These are phyloP conservation scores for Drymonia ruficornis DNA, from an alignment of 2,888 invertebrate genomes.

Conservation along the genomic window DNA sequence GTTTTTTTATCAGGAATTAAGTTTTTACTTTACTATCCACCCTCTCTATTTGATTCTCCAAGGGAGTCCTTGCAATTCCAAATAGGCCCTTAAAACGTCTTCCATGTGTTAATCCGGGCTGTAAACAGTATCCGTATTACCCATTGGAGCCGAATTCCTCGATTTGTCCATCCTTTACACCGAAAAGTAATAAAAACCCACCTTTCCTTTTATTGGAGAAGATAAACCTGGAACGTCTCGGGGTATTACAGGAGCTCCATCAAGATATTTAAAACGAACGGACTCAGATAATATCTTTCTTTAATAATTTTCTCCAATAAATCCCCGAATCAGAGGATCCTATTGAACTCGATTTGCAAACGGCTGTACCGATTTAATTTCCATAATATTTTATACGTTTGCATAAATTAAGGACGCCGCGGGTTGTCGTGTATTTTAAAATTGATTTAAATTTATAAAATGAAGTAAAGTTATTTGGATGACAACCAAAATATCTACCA, in stretches of 20 bases:
- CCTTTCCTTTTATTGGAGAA: slow-evolving; percentile 1
- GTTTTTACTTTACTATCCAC: no score
- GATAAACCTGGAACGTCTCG: background rate
- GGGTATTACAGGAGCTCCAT: background rate
- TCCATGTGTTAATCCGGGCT: background rate
- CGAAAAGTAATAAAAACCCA: slow-evolving; percentile 1
- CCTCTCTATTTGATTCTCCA: background rate
- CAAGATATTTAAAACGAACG: slow-evolving; percentile 1
- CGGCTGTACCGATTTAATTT: slow-evolving; percentile 6
- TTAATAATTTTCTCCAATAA: slow-evolving; percentile 5
- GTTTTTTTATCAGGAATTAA: no score
- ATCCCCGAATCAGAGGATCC: slow-evolving; percentile 6
- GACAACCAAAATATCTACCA: no score
- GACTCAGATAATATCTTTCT: slow-evolving; percentile 6
- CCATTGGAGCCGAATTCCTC: slow-evolving; percentile 3
- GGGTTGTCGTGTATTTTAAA: slow-evolving; percentile 3
- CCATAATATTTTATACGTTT: slow-evolving; percentile 7
- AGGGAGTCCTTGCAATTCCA: background rate
- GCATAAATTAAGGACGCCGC: slow-evolving; percentile 3
- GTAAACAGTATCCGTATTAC: background rate
- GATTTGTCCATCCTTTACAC: background rate
- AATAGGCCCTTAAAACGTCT: background rate
- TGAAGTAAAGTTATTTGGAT: background rate
- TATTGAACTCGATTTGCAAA: slow-evolving; percentile 5
- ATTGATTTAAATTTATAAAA: slow-evolving; percentile 5